phyloP scores from a whole-genome alignment of 2,888 invertebrate genomes.

The Strigamia crassipes region DNA sequence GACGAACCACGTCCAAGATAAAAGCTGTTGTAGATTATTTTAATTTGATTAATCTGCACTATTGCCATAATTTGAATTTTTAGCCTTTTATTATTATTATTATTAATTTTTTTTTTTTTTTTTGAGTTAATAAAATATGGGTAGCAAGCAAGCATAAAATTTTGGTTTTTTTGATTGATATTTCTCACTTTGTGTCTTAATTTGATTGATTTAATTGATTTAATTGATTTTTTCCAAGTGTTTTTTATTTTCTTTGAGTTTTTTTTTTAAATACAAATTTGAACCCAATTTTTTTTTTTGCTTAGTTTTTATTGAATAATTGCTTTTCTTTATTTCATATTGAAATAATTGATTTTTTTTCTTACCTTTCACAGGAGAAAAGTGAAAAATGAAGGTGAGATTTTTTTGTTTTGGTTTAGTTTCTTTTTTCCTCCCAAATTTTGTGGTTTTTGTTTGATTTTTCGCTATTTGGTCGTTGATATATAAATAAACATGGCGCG shows the following conservation, averaged over 20 bases:
- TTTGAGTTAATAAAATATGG: not conserved
- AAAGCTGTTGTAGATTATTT: not conserved
- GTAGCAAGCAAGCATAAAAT: conserved; percentile 14
- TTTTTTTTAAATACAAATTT: no score
- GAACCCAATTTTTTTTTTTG: no score
- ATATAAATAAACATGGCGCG: not conserved
- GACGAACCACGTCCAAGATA: conserved; percentile 15
- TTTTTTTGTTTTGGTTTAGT: not conserved
- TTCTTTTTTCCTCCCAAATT: not conserved
- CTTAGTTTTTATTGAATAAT: no score
- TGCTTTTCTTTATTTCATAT: not conserved
- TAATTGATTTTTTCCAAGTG: conserved; percentile 2
- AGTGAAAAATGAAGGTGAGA: not conserved
- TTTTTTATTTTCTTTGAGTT: not conserved
- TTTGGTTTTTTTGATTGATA: not conserved
- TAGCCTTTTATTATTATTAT: not conserved
- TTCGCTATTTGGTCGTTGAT: not conserved
- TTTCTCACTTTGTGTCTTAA: not conserved
- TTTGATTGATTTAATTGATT: no score
- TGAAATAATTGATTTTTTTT: not conserved
- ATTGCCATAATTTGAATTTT: conserved; percentile 2
- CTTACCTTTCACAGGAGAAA: not conserved
- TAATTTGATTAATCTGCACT: not conserved
- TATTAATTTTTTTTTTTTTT: not conserved
- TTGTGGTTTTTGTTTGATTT: not conserved